Base-by-base conservation (phyloP, 2,797 vertebrate genomes). In the Trachops cirrhosus region DNA sequence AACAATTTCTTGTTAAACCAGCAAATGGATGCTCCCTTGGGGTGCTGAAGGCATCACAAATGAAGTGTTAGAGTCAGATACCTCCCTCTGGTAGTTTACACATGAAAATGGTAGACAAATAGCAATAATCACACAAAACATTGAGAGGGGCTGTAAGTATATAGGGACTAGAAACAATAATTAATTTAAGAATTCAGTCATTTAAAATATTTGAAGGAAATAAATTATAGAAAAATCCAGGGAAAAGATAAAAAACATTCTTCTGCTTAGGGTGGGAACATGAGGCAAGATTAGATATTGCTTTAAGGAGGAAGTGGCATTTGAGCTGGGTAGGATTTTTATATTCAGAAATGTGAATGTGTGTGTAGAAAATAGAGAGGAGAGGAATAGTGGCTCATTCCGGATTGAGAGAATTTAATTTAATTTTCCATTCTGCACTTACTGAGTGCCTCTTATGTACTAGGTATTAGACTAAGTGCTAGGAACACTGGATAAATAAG, bases 261-360 rank as follows among this genome's bases (percentile, higher is more conserved):
- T 44, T 90, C 24, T 73, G 4, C 10, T 7, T 59, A 12, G 1
- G 16, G 9, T 70, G 0, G 8, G 6, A 46, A 34, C 22, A 50
- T 39, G 39, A 79, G 29, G n/a, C 9, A 79, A 68, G 57, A 34
- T 16, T 70, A 54, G 6, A 34, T 74, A 68, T 24, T 71, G 10
- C 44, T 86, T 0, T 75, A 48, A 91, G 70, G 39, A 94, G 77
- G 37, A 96, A 62, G 29, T 68, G 24, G 21, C 29, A 26, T 92
- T 96, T 95, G 18, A 93, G 26, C 24, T 77, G 46, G 32, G 21
- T 48, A 16, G 26, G 6, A 75, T 57, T 92, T 94, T 95, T 90
- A 73, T 89, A 88, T 75, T 97, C 32, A 96, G 59, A 95, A 87
- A 37, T 44, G 50, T 86, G 64, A 80, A 12, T 73, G 32, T 22